phyloP scores from a whole-genome alignment of 2,113 vertebrate genomes.

The Puntigrus tetrazona region DNA sequence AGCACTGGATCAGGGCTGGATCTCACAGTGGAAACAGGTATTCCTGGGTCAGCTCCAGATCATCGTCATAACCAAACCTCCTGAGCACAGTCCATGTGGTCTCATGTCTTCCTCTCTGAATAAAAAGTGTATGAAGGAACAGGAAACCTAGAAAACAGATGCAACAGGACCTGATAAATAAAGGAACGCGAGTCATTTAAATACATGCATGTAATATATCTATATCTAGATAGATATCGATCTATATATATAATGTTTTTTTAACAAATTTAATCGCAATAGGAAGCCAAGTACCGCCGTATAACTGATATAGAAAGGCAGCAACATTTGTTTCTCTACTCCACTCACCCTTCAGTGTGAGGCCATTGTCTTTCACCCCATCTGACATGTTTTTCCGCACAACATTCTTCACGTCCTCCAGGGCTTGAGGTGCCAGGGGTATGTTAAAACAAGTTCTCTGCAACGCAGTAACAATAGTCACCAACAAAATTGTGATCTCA shows the following conservation, averaged over 20 bases:
- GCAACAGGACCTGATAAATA: background rate
- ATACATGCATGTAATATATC: background rate
- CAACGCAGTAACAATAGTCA: background rate
- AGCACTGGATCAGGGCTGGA: background rate
- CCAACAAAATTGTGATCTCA: background rate
- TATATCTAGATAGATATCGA: too few species aligned
- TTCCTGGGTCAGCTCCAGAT: conserved; percentile 93
- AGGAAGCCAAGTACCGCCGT: background rate
- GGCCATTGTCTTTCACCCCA: conserved; percentile 92
- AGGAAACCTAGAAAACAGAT: conserved; percentile 84
- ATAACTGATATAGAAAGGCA: background rate
- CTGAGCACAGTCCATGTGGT: conserved; percentile 97
- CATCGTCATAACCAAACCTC: conserved; percentile 94
- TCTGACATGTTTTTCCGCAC: conserved; percentile 93
- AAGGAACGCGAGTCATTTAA: background rate
- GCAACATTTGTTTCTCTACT: background rate
- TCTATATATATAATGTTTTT: background rate
- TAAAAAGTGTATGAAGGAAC: conserved; percentile 97
- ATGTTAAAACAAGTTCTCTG: conserved; percentile 99
- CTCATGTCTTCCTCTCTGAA: conserved; percentile 96
- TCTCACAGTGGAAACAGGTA: conserved; percentile 94
- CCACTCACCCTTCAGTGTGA: conserved; percentile 89
- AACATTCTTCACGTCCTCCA: conserved; percentile 98
- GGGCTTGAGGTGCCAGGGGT: conserved; percentile 92
- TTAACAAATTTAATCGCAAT: background rate